Evolutionary conservation across 2,888 invertebrate genomes (phyloP).

Genomic region (Conistra vaccinii): DNA sequence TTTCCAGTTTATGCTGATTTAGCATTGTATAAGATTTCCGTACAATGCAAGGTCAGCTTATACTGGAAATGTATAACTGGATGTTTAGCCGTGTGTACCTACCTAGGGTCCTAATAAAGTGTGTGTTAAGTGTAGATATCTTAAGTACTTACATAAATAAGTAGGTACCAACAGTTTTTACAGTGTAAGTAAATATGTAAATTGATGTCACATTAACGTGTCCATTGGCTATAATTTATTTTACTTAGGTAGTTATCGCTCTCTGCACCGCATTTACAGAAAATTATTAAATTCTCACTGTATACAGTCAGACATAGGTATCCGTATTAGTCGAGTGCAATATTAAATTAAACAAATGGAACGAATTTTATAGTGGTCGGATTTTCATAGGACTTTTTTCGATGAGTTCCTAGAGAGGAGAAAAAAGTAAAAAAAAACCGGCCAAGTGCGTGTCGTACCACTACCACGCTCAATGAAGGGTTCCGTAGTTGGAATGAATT

Average conservation of each 20-base stretch:
- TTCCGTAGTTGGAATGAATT: too few species aligned
- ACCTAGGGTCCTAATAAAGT: neutral
- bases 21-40: too few species aligned
- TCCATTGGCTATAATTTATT: slow-evolving; percentile 11
- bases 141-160: slow-evolving; percentile 5
- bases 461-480: too few species aligned
- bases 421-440: neutral
- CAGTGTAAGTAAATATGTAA: slow-evolving; percentile 25
- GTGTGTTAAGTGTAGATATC: neutral
- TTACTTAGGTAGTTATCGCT: neutral
- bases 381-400: neutral
- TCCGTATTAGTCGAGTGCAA: neutral
- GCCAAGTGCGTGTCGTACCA: too few species aligned
- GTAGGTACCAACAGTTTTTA: slow-evolving; percentile 2
- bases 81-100: too few species aligned
- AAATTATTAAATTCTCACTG: neutral
- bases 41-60: too few species aligned
- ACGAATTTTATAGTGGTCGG: neutral
- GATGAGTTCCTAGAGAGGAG: neutral
- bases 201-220: slow-evolving; percentile 36
- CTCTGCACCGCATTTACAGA: neutral
- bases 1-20: too few species aligned
- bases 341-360: too few species aligned
- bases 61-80: too few species aligned
- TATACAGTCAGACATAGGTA: neutral